A percentile compares a stretch with the other conserved stretches of the same genome.
Evolutionary conservation across 2,113 vertebrate species (phyloP).

Genomic region (Petaurus breviceps): DNA sequence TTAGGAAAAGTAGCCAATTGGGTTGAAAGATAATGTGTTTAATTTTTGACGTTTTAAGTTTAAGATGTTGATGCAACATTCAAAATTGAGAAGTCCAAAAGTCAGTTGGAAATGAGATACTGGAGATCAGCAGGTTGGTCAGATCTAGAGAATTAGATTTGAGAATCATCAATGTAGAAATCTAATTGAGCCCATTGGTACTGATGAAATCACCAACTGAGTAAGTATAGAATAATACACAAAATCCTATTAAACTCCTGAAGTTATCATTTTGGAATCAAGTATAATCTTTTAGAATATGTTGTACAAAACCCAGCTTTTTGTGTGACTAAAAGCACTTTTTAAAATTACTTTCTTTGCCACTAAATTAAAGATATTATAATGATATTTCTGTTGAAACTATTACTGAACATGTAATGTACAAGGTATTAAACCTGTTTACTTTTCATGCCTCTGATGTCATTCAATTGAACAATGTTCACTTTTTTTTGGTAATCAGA

Average conservation of each 20-base stretch:
- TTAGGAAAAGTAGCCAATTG: background rate
- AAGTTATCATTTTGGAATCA: background rate
- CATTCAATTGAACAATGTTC: conserved; percentile 39
- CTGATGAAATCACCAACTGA: background rate
- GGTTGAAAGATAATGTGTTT: background rate
- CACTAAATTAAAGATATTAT: conserved; percentile 72
- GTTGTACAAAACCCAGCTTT: background rate
- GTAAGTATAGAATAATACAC: background rate
- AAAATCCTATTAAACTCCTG: background rate
- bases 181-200: background rate
- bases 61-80: too few relatives aligned
- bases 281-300: background rate
- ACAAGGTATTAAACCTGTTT: conserved; percentile 61
- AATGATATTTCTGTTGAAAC: conserved; percentile 63
- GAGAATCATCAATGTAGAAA: background rate
- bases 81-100: background rate
- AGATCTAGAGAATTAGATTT: background rate
- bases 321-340: conserved; percentile 48
- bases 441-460: conserved; percentile 55
- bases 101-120: background rate
- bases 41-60: background rate
- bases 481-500: too few relatives aligned
- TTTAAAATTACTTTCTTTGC: conserved; percentile 62
- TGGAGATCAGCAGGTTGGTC: background rate
- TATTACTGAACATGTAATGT: conserved; percentile 68